These are phyloP conservation scores for Euleptes europaea DNA, from an alignment of 2,113 vertebrate genomes.

Conservation along the genomic window DNA sequence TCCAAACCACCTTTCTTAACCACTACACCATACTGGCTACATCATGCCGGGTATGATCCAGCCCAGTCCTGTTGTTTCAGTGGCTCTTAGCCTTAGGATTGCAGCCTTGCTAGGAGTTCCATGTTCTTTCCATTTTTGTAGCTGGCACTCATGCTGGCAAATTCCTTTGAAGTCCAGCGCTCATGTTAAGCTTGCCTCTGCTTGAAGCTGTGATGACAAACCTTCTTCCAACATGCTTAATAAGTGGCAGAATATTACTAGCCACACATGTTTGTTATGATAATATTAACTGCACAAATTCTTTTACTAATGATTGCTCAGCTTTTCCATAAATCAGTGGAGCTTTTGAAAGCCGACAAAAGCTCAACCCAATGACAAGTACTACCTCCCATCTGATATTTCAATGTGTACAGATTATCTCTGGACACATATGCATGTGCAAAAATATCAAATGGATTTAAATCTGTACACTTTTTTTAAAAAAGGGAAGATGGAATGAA, in stretches of 20 bases:
- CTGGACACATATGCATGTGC: constrained; percentile 43
- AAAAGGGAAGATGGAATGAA: constrained; percentile 70
- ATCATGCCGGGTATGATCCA: no score
- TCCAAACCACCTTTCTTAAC: no score
- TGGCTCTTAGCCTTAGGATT: background rate
- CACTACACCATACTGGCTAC: no score
- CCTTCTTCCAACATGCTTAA: constrained; percentile 41
- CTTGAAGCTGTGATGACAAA: background rate
- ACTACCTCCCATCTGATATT: background rate
- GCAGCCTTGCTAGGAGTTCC: background rate
- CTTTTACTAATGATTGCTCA: constrained; percentile 39
- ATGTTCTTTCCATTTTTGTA: background rate
- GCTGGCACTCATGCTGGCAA: background rate
- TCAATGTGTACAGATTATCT: constrained; percentile 26
- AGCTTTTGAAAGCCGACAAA: constrained; percentile 16
- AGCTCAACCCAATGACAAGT: background rate
- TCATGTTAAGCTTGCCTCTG: background rate
- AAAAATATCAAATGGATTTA: constrained; percentile 59
- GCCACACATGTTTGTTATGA: constrained; percentile 34
- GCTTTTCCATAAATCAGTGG: constrained; percentile 41
- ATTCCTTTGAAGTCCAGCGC: background rate
- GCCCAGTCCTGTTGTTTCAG: background rate
- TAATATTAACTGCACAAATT: constrained; percentile 53
- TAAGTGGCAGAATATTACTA: constrained; percentile 30
- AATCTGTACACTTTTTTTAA: constrained; percentile 53